Evolutionary conservation across 2,888 invertebrate species (phyloP), one percentile per base, ranked within the genome.

Genomic region (Tolmerus cingulatus): DNA sequence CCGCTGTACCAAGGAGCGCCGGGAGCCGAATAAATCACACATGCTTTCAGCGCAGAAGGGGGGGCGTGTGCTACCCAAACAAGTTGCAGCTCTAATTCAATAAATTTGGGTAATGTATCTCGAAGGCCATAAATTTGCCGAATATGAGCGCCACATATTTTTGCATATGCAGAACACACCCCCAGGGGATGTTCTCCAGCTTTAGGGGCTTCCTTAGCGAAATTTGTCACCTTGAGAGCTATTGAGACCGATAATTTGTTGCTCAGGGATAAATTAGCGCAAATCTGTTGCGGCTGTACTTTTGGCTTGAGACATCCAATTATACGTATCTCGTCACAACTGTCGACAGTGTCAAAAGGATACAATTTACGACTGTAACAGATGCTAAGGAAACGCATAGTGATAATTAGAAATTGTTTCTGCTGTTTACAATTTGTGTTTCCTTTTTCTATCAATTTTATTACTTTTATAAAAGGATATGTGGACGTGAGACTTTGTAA

Each of bases 41-140:
- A 87, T 88, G 88, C 87, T 86, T 57, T 87, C 79, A 77, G 66
- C 40, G 74, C 27, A 40, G 74, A 19, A 55, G 74, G 43, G 37
- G 46, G 79, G 86, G 82, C 79, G 51, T 66, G 55, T 30, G 81
- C 40, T 51, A 74, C 86, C 87, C 87, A 86, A 87, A 87, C 87
- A 74, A 88, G 76, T 87, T 82, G 79, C 76, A 85, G 14, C 87
- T 57, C 51, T 86, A 87, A 88, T 87, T 81, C 86, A 86, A 88
- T 88, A 88, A 88, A 88, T 88, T 88, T 86, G 86, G 79, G 86
- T 76, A 30, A 86, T 87, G 74, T 86, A 87, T 87, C 74, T 88
- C 43, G 81, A 87, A 87, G 81, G 74, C 87, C 86, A 86, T 87
- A 87, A 88, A 88, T 88, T 88, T 87, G 86, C 87, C 78, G 87